Base-by-base conservation (phyloP, 2,797 vertebrate genomes). In the Helarctos malayanus region DNA sequence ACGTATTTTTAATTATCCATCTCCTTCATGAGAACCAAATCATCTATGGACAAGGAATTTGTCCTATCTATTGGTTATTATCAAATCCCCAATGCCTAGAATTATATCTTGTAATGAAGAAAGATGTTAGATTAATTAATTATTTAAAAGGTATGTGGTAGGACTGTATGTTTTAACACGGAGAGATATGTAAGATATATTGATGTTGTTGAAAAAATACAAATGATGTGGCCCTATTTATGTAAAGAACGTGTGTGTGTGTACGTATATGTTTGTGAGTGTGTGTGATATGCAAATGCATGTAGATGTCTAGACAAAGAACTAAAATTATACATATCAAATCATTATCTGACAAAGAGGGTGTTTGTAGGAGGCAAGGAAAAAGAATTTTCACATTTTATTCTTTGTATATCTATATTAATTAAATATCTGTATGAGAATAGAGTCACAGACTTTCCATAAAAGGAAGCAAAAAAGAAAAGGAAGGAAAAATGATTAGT, bases 341-440 rank as follows among this genome's bases (percentile, higher is more conserved):
- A 56, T 90, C 65, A 2, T 76, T 59, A 45, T 49, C 56, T 87
- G 35, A 25, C 57, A 95, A 94, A 23, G 29, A 69, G 2, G 63
- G 4, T 82, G 15, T 82, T 15, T 19, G 0, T 41, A 5, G 7
- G 35, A 91, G 45, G 19, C 32, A 83, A 95, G 5, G 15, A 68
- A 94, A 94, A n/a, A 15, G 2, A 85, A 45, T 5, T 78, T 61
- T 76, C 15, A 32, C 18, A 89, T 82, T 94, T 86, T 65, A 94
- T 19, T 81, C 8, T 25, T 14, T 10, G n/a, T 49, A 45, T 9
- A 56, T 81, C 19, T 71, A 41, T 61, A 68, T 76, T 38, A 11
- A 84, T 81, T 83, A 78, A 76, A 82, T 75, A 56, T 32, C 56
- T 68, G 68, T 35, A 76, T 45, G 25, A 81, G 11, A 65, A 79